phyloP scores from a whole-genome alignment of 2,797 vertebrate species.

The Agapornis canus region DNA sequence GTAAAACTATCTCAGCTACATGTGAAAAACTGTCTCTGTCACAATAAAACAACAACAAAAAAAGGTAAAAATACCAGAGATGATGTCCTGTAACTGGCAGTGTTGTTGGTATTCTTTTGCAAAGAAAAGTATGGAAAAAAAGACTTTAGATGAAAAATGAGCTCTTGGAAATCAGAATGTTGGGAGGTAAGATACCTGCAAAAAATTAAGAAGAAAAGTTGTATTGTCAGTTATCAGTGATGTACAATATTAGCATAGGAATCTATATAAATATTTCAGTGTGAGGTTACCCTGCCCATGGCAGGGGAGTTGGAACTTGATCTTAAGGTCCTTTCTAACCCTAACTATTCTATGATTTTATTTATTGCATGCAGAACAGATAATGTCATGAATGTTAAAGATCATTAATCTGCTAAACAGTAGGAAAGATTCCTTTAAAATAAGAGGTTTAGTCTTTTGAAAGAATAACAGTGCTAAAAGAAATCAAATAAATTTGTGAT shows the following conservation, averaged over 20 bases:
- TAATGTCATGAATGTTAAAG: neutral
- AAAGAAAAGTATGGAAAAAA: neutral
- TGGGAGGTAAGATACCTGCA: neutral
- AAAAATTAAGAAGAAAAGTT: neutral
- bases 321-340: neutral
- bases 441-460: neutral
- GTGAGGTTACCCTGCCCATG: no score
- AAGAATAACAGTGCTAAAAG: neutral
- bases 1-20: neutral
- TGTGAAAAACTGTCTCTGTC: neutral
- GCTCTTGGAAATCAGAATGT: neutral
- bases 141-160: neutral
- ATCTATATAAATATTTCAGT: neutral
- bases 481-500: slow-evolving; percentile 28
- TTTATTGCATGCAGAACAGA: neutral
- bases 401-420: neutral
- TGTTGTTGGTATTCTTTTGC: neutral
- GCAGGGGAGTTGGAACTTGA: neutral
- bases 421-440: neutral
- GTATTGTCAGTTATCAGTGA: neutral
- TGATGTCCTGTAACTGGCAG: neutral
- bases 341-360: neutral
- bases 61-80: neutral
- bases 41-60: neutral
- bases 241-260: neutral